Conservation (phyloP, 2,113 vertebrate species). For the Daubentonia madagascariensis region DNA sequence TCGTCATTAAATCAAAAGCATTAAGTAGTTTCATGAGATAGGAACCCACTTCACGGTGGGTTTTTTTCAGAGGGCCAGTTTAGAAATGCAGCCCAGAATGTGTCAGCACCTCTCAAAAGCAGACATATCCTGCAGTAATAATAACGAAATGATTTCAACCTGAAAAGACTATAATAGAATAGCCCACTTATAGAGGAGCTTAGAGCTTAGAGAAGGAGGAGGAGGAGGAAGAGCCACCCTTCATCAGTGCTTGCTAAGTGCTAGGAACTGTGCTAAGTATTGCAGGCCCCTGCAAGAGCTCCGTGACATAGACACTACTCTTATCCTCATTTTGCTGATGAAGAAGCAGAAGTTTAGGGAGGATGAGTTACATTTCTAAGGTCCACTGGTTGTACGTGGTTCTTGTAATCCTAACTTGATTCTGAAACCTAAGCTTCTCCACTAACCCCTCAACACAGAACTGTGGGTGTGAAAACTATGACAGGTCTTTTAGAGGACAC, state of each 20-base stretch:
- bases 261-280: neutral
- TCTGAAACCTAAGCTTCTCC: neutral
- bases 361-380: neutral
- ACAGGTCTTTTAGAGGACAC: neutral
- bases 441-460: neutral
- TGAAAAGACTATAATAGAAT: neutral
- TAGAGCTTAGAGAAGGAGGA: neutral
- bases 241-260: neutral
- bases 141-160: neutral
- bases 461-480: accelerated
- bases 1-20: neutral
- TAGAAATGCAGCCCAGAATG: neutral
- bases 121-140: neutral
- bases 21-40: neutral
- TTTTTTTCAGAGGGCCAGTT: neutral
- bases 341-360: neutral
- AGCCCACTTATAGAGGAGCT: neutral
- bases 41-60: neutral
- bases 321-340: neutral
- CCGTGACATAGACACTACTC: neutral
- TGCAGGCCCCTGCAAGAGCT: neutral
- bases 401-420: neutral
- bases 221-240: neutral
- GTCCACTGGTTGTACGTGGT: neutral
- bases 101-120: neutral